A percentile compares a stretch with the other conserved stretches of the same genome.
Conservation (phyloP, 2,797 vertebrate genomes). For the Micropoecilia bifurca region DNA sequence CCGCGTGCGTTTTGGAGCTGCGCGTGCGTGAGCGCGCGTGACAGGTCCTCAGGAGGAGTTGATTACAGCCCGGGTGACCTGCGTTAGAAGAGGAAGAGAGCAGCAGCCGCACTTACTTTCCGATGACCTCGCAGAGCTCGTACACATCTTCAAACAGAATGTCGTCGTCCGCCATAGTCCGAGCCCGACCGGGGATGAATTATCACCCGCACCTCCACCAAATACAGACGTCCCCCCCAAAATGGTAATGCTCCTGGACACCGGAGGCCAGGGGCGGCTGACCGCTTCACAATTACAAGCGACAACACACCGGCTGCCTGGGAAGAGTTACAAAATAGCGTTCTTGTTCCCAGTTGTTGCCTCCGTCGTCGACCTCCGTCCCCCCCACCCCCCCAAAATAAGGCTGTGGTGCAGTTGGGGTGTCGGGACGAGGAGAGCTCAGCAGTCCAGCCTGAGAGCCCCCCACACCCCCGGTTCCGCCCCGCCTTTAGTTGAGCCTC, state of each 20-base stretch:
- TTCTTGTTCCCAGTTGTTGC: slow-evolving; percentile 57
- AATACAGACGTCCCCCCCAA: slow-evolving; percentile 56
- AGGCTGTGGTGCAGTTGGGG: slow-evolving; percentile 24
- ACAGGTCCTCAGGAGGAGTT: slow-evolving; percentile 19
- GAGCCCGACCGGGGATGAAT: slow-evolving; percentile 70
- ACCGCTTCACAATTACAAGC: slow-evolving; percentile 22
- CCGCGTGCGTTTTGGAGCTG: not conserved
- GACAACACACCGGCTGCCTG: slow-evolving; percentile 16
- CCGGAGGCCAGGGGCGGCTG: slow-evolving; percentile 45
- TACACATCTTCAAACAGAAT: slow-evolving; percentile 99
- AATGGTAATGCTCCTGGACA: slow-evolving; percentile 35
- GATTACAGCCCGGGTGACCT: slow-evolving; percentile 21
- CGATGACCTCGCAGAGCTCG: slow-evolving; percentile 99
- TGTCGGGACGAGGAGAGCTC: slow-evolving; percentile 45
- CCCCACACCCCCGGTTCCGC: slow-evolving; percentile 63
- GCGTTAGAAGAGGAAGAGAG: not conserved
- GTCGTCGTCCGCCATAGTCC: slow-evolving; percentile 99
- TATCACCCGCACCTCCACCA: slow-evolving; percentile 38
- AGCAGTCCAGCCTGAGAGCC: slow-evolving; percentile 62
- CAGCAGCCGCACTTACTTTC: slow-evolving; percentile 92
- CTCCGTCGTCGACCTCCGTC: slow-evolving; percentile 39
- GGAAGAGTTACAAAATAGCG: slow-evolving; percentile 50
- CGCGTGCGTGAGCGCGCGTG: slow-evolving; percentile 5
- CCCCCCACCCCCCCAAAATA: not conserved
- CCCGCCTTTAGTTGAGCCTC: slow-evolving; percentile 75